phyloP scores from a whole-genome alignment of 2,797 vertebrate species.

The Falco cherrug region DNA sequence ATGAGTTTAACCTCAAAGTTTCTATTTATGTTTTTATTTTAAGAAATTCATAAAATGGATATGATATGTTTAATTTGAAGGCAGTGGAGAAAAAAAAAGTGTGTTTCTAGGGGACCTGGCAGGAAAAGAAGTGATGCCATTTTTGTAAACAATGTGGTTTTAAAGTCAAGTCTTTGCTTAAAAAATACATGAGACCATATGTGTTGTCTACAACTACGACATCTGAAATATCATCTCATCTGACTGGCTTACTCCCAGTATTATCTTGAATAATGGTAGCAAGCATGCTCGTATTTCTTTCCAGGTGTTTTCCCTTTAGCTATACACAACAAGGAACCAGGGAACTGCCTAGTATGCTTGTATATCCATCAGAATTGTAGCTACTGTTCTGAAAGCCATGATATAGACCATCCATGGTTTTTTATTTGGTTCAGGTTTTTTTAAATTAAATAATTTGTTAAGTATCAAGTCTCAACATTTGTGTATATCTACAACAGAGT shows the following conservation, averaged over 20 bases:
- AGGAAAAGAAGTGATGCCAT: not conserved
- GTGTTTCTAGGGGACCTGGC: not conserved
- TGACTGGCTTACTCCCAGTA: not conserved
- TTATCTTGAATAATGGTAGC: not conserved
- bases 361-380: not conserved
- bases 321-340: not conserved
- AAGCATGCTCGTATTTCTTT: not conserved
- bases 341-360: not conserved
- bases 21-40: not conserved
- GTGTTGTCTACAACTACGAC: not conserved
- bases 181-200: not conserved
- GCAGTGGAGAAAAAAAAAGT: not conserved
- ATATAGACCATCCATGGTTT: rapidly evolving
- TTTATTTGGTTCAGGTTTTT: not conserved
- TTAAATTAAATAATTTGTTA: not conserved
- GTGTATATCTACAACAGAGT: not conserved
- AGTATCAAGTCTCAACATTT: not conserved
- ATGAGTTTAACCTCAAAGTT: not conserved
- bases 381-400: not conserved
- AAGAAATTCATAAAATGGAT: not conserved
- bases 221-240: not conserved
- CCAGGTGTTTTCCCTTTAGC: not conserved
- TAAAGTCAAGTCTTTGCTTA: not conserved
- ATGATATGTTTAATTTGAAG: not conserved
- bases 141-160: not conserved